phyloP scores from a whole-genome alignment of 2,888 invertebrate genomes.

The Auanema freiburgensis region DNA sequence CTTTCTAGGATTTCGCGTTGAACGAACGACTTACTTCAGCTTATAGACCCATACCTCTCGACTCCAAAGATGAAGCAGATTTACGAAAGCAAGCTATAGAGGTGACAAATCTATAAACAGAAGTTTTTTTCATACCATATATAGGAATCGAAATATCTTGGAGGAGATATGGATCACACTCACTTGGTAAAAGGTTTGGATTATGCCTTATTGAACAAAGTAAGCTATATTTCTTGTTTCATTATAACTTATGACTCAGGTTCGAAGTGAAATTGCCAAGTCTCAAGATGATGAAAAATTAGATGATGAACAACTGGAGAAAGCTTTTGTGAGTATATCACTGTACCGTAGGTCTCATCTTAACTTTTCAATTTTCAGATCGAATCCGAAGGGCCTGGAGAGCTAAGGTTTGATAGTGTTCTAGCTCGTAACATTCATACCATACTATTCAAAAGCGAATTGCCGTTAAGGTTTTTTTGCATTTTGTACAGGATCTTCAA shows the following conservation, averaged over 20 bases:
- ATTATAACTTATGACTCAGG: constrained; percentile 47
- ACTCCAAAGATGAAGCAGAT: constrained; percentile 80
- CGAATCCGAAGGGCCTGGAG: neutral
- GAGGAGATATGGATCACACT: constrained; percentile 99
- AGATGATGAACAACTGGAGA: constrained; percentile 72
- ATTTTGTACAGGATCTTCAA: too few relatives aligned
- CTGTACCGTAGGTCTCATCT: too few relatives aligned
- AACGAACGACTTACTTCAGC: constrained; percentile 72
- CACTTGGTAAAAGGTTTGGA: constrained; percentile 98
- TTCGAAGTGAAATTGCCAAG: constrained; percentile 78
- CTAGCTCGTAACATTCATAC: constrained; percentile 70
- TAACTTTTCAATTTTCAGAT: neutral
- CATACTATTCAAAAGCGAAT: constrained; percentile 68
- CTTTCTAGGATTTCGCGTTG: neutral
- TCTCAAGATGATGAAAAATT: constrained; percentile 69
- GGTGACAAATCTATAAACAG: too few relatives aligned
- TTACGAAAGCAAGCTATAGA: constrained; percentile 88
- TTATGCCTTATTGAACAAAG: constrained; percentile 82
- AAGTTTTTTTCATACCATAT: constrained; percentile 10
- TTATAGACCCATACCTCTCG: constrained; percentile 89
- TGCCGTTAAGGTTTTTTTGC: constrained; percentile 8
- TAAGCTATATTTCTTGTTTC: constrained; percentile 67
- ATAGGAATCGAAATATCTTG: constrained; percentile 94
- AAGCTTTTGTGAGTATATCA: constrained; percentile 69
- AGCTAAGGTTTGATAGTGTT: constrained; percentile 38